A percentile compares a stretch with the other conserved stretches of the same genome.
Conservation (phyloP, 2,888 invertebrate genomes). For the Tanaodytes sp. region DNA sequence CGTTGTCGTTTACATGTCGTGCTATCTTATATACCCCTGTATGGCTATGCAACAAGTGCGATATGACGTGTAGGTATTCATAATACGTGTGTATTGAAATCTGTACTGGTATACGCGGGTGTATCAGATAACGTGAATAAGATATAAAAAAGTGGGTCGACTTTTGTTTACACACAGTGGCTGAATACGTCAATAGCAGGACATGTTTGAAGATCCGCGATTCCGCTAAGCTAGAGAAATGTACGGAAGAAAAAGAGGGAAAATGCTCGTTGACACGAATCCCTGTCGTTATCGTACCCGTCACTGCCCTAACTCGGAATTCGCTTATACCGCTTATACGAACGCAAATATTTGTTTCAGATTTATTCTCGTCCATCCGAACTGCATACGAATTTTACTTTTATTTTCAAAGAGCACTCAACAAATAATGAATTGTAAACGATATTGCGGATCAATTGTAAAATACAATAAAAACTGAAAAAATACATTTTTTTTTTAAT, state of each 20-base stretch:
- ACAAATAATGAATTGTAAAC: too few species aligned
- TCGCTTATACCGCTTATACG: conserved; percentile 3
- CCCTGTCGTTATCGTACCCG: conserved; percentile 17
- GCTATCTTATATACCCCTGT: conserved; percentile 36
- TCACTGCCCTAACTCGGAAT: conserved; percentile 13
- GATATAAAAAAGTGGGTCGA: conserved; percentile 60
- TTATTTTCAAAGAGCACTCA: too few species aligned
- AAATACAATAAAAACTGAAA: too few species aligned
- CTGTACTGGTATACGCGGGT: conserved; percentile 4
- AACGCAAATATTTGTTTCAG: conserved; percentile 16
- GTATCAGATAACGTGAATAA: conserved; percentile 23
- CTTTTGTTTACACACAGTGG: conserved; percentile 59
- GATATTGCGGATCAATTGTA: too few species aligned
- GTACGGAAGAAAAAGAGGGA: conserved; percentile 31
- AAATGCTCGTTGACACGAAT: conserved; percentile 16
- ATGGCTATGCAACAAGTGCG: conserved; percentile 52
- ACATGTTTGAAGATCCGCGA: conserved; percentile 46
- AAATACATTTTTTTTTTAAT: too few species aligned
- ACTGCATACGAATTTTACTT: too few species aligned
- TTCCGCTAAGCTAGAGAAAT: conserved; percentile 17
- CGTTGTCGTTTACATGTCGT: conserved; percentile 31
- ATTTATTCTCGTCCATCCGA: too few species aligned
- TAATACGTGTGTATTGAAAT: conserved; percentile 21
- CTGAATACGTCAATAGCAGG: conserved; percentile 58
- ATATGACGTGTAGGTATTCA: conserved; percentile 40